These are phyloP conservation scores for Bombyx huttoni DNA, from an alignment of 2,888 invertebrate species.

Conservation along the genomic window DNA sequence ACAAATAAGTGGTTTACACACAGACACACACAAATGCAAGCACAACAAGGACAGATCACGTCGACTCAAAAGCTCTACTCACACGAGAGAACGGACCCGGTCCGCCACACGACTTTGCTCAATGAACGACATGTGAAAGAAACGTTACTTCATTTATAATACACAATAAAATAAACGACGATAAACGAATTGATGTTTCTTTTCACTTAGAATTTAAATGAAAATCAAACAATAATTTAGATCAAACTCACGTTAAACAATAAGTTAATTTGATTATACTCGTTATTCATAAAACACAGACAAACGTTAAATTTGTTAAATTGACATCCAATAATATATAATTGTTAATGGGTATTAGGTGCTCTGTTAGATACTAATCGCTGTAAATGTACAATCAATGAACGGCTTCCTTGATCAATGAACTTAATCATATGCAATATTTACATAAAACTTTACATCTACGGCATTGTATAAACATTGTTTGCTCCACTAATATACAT, in stretches of 20 bases:
- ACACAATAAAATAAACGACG: too few species aligned
- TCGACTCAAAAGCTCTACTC: conserved; percentile 18
- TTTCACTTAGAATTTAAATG: too few species aligned
- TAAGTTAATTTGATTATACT: too few species aligned
- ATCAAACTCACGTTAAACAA: too few species aligned
- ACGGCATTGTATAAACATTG: neutral
- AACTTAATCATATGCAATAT: neutral
- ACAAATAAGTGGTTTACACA: conserved; percentile 28
- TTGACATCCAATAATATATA: too few species aligned
- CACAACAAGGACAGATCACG: conserved; percentile 7
- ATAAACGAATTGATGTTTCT: too few species aligned
- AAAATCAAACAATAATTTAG: too few species aligned
- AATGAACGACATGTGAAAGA: conserved; percentile 41
- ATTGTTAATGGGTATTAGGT: too few species aligned
- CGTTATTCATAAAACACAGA: too few species aligned
- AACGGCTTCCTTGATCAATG: neutral
- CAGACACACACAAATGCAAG: conserved; percentile 14
- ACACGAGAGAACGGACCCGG: conserved; percentile 31
- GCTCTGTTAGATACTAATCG: too few species aligned
- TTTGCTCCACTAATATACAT: neutral
- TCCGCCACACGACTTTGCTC: conserved; percentile 48
- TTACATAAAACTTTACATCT: conserved; percentile 8
- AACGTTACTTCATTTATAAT: conserved; percentile 11
- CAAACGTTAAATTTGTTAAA: too few species aligned
- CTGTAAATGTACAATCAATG: neutral